These are phyloP conservation scores for Sebastes hopkinsi DNA, from an alignment of 2,797 vertebrate genomes.

Conservation along the genomic window DNA sequence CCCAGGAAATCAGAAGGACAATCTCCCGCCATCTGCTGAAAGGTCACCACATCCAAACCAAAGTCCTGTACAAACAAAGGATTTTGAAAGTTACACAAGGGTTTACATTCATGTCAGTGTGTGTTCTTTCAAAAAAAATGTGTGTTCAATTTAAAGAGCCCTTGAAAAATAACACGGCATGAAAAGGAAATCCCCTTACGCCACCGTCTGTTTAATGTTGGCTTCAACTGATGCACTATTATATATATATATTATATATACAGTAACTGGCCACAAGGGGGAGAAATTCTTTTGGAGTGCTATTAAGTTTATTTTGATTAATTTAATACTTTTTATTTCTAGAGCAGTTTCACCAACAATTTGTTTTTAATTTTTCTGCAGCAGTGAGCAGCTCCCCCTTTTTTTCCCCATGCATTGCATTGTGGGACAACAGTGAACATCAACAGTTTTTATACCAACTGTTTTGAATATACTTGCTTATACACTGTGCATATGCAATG, in stretches of 20 bases:
- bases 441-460: background rate
- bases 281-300: background rate
- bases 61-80: slow-evolving; percentile 84
- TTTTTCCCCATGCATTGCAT: background rate
- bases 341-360: background rate
- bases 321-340: background rate
- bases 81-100: background rate
- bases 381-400: background rate
- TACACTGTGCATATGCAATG: background rate
- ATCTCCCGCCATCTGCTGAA: slow-evolving; percentile 88
- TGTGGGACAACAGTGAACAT: background rate
- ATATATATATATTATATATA: no score
- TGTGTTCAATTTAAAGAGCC: background rate
- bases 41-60: slow-evolving; percentile 89
- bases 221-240: background rate
- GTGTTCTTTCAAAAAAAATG: no score
- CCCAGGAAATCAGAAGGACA: slow-evolving; percentile 90
- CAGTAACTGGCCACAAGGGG: slow-evolving; percentile 26
- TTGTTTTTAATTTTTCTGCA: background rate
- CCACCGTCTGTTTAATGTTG: background rate
- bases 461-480: background rate
- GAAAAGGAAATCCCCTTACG: background rate
- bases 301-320: background rate
- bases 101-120: background rate
- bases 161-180: background rate